These are phyloP conservation scores for Tolmerus cingulatus DNA, from an alignment of 2,888 invertebrate species.

Conservation along the genomic window DNA sequence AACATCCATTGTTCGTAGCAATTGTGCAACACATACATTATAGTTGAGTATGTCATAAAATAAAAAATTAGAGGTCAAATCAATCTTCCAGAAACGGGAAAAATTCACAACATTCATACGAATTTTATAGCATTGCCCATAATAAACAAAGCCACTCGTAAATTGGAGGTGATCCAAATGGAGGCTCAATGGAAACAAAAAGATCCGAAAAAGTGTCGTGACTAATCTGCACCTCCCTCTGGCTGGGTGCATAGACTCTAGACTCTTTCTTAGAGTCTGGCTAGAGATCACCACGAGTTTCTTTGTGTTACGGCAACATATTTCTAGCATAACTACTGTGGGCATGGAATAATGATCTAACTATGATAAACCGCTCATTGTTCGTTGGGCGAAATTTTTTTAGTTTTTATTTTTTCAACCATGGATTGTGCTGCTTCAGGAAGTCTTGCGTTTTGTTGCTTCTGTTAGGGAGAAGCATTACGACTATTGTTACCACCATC, in stretches of 20 bases:
- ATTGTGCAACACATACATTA: background rate
- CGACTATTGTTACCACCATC: background rate
- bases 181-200: background rate
- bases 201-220: background rate
- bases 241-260: background rate
- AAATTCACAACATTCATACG: background rate
- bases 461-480: background rate
- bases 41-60: background rate
- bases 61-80: background rate
- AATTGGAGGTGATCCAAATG: background rate
- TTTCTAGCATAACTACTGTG: background rate
- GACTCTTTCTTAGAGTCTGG: too few species aligned
- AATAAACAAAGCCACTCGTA: background rate
- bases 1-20: background rate
- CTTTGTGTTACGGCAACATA: background rate
- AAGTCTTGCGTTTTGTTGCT: background rate
- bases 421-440: background rate
- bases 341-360: constrained; percentile 9
- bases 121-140: background rate
- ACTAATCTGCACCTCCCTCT: background rate
- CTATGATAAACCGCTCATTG: constrained; percentile 18
- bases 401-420: background rate
- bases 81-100: background rate
- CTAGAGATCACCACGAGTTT: background rate
- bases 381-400: background rate